phyloP scores from a whole-genome alignment of 2,113 vertebrate genomes.

The Rhabdornis inornatus region DNA sequence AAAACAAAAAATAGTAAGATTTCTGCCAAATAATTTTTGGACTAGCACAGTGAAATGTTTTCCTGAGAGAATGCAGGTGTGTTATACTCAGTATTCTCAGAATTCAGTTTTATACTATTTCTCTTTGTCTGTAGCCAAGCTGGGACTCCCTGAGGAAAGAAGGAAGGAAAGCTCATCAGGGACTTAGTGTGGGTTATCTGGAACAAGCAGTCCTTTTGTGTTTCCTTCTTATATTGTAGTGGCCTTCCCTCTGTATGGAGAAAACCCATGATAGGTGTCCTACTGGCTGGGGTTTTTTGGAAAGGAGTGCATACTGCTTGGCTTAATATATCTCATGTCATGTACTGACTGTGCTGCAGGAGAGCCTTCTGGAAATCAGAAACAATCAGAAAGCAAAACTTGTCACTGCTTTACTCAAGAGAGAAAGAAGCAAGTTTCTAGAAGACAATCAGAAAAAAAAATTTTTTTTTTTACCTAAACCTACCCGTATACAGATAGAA shows the following conservation, averaged over 20 bases:
- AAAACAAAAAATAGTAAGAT: not conserved
- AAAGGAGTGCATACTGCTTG: not conserved
- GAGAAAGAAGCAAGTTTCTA: not conserved
- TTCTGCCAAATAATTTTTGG: not conserved
- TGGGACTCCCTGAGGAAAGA: not conserved
- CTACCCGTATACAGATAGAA: not conserved
- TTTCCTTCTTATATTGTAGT: not conserved
- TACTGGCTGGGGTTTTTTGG: not conserved
- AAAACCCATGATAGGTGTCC: not conserved
- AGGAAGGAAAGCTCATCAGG: not conserved
- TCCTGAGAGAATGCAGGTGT: not conserved
- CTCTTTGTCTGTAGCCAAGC: not conserved
- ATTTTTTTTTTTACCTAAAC: not conserved
- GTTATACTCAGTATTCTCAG: not conserved
- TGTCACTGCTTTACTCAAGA: not conserved
- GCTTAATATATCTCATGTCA: rapidly evolving
- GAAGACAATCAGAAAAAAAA: not conserved
- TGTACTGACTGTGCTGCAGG: not conserved
- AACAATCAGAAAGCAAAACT: not conserved
- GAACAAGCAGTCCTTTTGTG: not conserved
- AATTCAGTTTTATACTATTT: not conserved
- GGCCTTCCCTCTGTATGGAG: not conserved
- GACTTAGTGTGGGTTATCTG: not conserved
- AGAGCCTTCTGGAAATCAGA: not conserved
- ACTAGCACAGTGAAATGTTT: not conserved